Evolutionary conservation across 2,113 vertebrate species (phyloP).

Genomic region (Illadopsis cleaveri): DNA sequence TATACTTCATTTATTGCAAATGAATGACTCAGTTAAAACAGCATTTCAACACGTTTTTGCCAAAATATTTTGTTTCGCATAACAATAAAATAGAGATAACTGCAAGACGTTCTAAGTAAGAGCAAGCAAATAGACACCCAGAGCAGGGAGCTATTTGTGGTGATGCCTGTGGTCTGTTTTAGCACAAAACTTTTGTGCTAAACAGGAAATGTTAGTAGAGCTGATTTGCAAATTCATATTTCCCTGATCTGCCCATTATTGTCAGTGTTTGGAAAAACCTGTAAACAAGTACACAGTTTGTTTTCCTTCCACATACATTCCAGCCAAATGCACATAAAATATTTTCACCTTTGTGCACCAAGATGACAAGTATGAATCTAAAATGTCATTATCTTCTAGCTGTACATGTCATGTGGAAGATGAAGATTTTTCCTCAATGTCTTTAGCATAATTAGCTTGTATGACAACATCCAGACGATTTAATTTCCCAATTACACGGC

Average conservation of each 20-base stretch:
- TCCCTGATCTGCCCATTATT: not conserved
- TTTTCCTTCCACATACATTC: not conserved
- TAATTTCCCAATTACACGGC: conserved; percentile 47
- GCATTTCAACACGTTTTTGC: not conserved
- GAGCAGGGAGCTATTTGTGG: not conserved
- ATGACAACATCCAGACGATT: conserved; percentile 11
- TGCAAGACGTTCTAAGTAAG: not conserved
- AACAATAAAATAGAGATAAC: not conserved
- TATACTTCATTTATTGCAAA: conserved; percentile 42
- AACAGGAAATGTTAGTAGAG: not conserved
- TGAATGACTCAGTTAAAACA: conserved; percentile 30
- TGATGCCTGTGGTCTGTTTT: not conserved
- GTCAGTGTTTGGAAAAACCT: not conserved
- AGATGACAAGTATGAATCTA: not conserved
- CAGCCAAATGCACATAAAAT: not conserved
- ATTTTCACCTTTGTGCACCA: not conserved
- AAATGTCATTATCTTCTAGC: not conserved
- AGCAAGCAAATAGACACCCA: not conserved
- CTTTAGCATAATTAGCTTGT: conserved; percentile 24
- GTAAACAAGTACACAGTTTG: not conserved
- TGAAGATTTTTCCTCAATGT: not conserved
- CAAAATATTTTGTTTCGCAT: conserved; percentile 31
- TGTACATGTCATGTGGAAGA: too few relatives aligned
- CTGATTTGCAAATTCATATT: not conserved
- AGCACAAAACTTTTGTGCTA: not conserved